Evolutionary conservation across 2,797 vertebrate species (phyloP).

Genomic region (Oophaga sylvatica): DNA sequence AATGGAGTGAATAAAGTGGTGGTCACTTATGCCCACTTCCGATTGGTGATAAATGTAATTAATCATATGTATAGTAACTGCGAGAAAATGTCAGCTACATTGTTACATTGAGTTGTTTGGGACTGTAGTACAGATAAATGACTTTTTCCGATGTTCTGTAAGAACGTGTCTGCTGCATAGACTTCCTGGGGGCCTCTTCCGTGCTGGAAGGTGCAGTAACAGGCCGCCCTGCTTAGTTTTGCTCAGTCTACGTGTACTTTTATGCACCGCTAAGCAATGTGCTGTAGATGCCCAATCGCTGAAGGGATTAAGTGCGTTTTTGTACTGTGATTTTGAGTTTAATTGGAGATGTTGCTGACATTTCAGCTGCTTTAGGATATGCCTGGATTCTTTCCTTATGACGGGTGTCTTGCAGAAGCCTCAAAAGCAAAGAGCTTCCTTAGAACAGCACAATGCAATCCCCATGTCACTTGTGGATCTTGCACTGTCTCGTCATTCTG

Average conservation of each 20-base stretch:
- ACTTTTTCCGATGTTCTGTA: not conserved
- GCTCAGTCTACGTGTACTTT: conserved; percentile 9
- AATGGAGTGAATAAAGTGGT: too few relatives aligned
- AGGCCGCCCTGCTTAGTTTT: conserved; percentile 16
- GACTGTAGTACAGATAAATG: not conserved
- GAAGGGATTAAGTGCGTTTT: conserved; percentile 42
- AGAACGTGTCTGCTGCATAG: not conserved
- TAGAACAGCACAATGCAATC: conserved; percentile 14
- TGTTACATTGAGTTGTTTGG: not conserved
- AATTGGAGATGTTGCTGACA: conserved; percentile 50
- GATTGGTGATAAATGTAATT: too few relatives aligned
- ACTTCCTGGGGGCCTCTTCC: conserved; percentile 12
- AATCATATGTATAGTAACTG: not conserved
- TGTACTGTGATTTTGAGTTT: conserved; percentile 40
- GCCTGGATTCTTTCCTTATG: conserved; percentile 13
- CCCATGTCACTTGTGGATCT: conserved; percentile 15
- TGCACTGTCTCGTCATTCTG: not conserved
- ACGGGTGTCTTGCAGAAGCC: conserved; percentile 17
- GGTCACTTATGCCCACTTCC: too few relatives aligned
- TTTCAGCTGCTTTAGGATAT: conserved; percentile 43
- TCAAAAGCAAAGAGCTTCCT: conserved; percentile 2
- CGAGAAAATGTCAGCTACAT: not conserved
- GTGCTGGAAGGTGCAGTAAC: conserved; percentile 9
- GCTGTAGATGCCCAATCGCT: conserved; percentile 16
- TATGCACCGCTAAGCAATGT: conserved; percentile 32